Base-by-base conservation (phyloP, 2,113 vertebrate species). In the Microcebus griseorufus region DNA sequence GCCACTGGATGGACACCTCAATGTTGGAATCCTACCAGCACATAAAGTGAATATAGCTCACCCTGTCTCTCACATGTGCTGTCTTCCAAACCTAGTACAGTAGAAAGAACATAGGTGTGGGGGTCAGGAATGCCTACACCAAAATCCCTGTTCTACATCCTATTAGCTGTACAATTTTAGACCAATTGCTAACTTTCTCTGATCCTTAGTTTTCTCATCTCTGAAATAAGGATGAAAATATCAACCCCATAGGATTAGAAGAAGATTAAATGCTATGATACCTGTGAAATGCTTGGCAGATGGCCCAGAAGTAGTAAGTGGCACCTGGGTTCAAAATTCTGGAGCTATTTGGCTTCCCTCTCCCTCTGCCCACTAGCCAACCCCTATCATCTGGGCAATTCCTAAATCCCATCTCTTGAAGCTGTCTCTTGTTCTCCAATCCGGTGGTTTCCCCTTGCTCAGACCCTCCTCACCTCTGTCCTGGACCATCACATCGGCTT, bases 361-460 rank as follows among this genome's bases (percentile, higher is more conserved):
- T 37, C 16, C 11, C 27, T 9, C 23, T 64, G 27, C 58, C 25
- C 12, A 25, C 25, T 11, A 25, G 69, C 23, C 39, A 22, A 29
- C 18, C 13, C 62, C 32, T 29, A 20, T 6, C 5, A 34, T 11
- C 37, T 45, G 32, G 48, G 37, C 11, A 29, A 32, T 39, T 51
- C 53, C 25, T 4, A 48, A 37, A 20, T 14, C 29, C 62, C 0
- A 1, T 3, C 53, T 85, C 34, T 14, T 6, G 18, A 72, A 39
- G 32, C 60, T 67, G 12, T 42, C 82, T 37, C 7, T 34, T 11
- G 32, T 55, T 27, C 32, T 45, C 39, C 45, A 13, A 60, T 53
- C 34, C 11, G 5, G 32, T 9, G 9, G 1, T 53, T 14, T 20
- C 6, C 9, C 29, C 58, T 84, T 48, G 12, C 4, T 5, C 0